phyloP scores from a whole-genome alignment of 1,140 invertebrate species.

The Temnothorax nylanderi region DNA sequence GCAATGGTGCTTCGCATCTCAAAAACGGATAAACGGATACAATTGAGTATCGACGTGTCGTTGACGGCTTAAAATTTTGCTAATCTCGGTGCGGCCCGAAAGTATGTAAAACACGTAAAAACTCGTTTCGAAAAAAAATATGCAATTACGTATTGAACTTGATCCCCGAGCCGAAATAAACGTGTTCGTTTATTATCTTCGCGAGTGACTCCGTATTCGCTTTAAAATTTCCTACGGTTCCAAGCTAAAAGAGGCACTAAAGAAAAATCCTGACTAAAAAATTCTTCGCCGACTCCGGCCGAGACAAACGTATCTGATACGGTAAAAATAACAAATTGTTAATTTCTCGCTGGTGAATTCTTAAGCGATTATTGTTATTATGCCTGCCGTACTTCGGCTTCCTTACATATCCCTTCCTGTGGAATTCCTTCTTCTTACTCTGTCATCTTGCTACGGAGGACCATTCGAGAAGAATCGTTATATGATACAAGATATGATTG shows the following conservation, averaged over 20 bases:
- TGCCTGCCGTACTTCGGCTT: not conserved
- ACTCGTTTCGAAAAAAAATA: not conserved
- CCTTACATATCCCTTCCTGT: not conserved
- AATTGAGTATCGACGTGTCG: not conserved
- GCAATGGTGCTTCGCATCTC: not conserved
- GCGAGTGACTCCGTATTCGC: not conserved
- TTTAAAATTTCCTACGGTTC: constrained; percentile 30
- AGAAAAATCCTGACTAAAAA: constrained; percentile 14
- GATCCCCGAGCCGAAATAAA: constrained; percentile 14
- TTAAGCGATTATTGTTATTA: constrained; percentile 30
- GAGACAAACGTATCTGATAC: not conserved
- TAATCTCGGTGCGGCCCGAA: not conserved
- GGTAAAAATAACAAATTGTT: constrained; percentile 12
- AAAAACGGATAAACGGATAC: constrained; percentile 21
- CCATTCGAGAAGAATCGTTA: constrained; percentile 37
- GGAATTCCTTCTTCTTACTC: not conserved
- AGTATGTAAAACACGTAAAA: constrained; percentile 11
- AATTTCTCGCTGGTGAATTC: constrained; percentile 19
- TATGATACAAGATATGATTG: constrained; percentile 33
- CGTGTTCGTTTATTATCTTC: not conserved
- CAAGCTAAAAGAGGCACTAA: constrained; percentile 25
- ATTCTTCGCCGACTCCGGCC: not conserved
- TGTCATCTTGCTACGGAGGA: constrained; percentile 28
- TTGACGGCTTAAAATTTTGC: constrained; percentile 45
- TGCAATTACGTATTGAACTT: constrained; percentile 16